A percentile compares a stretch with the other conserved stretches of the same genome.
Conservation (phyloP, 2,113 vertebrate species). For the Drymodes brunneopygia region DNA sequence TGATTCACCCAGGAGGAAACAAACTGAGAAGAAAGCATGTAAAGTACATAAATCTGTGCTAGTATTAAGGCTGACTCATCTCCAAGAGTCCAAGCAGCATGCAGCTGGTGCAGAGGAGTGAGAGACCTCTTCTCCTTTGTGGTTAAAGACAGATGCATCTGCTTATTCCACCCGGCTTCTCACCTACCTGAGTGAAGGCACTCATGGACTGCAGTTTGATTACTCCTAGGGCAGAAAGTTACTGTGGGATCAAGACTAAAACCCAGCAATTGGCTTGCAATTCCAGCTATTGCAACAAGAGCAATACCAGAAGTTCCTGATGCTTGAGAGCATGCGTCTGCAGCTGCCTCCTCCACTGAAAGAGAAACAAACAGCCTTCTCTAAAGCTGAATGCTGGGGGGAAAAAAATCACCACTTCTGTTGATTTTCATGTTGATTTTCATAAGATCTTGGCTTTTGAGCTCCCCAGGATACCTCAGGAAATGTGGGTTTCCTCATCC, state of each 20-base stretch:
- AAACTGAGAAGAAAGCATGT: neutral
- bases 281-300: neutral
- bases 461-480: conserved; percentile 47
- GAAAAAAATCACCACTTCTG: neutral
- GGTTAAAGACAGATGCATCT: neutral
- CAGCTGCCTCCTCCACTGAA: neutral
- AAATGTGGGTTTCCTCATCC: conserved; percentile 57
- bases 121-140: neutral
- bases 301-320: neutral
- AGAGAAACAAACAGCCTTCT: neutral
- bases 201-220: neutral
- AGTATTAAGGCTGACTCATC: neutral
- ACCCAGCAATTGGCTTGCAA: neutral
- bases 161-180: neutral
- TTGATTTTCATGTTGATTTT: conserved; percentile 34
- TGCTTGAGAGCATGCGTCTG: neutral
- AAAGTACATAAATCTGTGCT: neutral
- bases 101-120: neutral
- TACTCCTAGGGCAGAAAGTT: neutral
- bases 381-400: neutral
- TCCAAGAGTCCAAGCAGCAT: neutral
- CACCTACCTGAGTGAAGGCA: neutral
- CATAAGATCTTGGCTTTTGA: conserved; percentile 11
- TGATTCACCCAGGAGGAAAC: neutral
- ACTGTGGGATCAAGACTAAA: neutral